Evolutionary conservation across 2,797 vertebrate genomes (phyloP), one percentile per base, ranked within the genome.

Genomic region (Amniataba percoides): DNA sequence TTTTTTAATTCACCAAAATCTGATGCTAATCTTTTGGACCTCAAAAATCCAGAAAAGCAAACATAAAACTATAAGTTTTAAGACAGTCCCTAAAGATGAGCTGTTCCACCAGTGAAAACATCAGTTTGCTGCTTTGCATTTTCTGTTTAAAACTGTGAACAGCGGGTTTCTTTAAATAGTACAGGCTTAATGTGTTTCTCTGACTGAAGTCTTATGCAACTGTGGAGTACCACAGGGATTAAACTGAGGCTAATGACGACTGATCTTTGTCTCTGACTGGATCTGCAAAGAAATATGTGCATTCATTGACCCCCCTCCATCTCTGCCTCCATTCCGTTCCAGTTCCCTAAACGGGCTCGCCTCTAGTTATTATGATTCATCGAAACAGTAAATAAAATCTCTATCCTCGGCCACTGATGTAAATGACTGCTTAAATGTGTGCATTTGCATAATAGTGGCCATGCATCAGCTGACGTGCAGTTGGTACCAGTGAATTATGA

Each of bases 361-460:
- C 64, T 76, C 42, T 7, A 67, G 77, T 84, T 89, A 89, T 89
- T 79, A 86, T 77, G 86, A 91, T 87, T 89, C 83, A 90, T 71
- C 18, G 58, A 89, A 87, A 92, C 83, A 81, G 86, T 91, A 90
- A 93, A 92, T 88, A 91, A 87, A 91, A 89, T 67, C 84, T 86
- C 77, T 70, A 73, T 78, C 67, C 62, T 59, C 12, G 2, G 72
- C 71, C 66, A 27, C 71, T 82, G 82, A 84, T 92, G 83, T 82
- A 84, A 91, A 87, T 70, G 71, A 64, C 82, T 80, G 68, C 51
- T 82, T 80, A 77, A 90, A 88, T 77, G 81, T 77, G 83, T 11
- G 56, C 43, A 85, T 91, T 91, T 87, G 89, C 90, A 92, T 89
- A 90, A 88, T 72, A 76, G 77, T 53, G 0, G 46, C 67, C 75